Base-by-base conservation (phyloP, 2,888 invertebrate species). In the Lasioglossum oenotherae region DNA sequence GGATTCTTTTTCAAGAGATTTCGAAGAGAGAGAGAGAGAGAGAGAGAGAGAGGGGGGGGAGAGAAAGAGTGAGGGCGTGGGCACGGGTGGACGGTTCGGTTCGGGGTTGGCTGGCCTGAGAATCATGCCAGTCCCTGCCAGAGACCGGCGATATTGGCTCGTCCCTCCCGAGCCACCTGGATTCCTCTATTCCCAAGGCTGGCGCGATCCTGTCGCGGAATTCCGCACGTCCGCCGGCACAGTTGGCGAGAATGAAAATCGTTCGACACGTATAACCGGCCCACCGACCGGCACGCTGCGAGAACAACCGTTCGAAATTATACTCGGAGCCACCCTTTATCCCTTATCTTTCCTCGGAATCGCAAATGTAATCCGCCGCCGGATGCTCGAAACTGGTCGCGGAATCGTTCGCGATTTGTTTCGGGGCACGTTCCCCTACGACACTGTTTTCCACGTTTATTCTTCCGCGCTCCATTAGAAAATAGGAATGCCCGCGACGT, bases 1-100 rank as follows among this genome's bases (percentile, higher is more conserved):
- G 79, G 86, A 89, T 89, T 89, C 91, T 91, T 90, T 88, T 86
- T 80, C 87, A 57, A 81, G 77, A 82, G 87, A 87, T 88, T 88
- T 89, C 79, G 80, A 82, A 27, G 31, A 2, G 5, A 2, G 64
- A 31, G 27, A 31, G 6, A 31, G 60, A 27, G 27, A 64, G 27
- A 31, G 60, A 31, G 0, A 64, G 27, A 64, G 67, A 3, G 8
- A 69, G 41, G 35, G 74, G n/a, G n/a, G n/a, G n/a, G 27, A 64
- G 27, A 31, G 60, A 31, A 1, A 64, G 27, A 64, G 67, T 8
- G 8, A 69, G 41, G 35, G 74, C 38, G 77, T 35, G 77, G 57
- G 64, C 64, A 35, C 67, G 19, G 71, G n/a, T 41, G 71, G 41
- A 41, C 71, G 71, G 41, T 19, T 38, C 35, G 23, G 38, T 41